Conservation (phyloP, 2,797 vertebrate species). For the Bovichtus variegatus region DNA sequence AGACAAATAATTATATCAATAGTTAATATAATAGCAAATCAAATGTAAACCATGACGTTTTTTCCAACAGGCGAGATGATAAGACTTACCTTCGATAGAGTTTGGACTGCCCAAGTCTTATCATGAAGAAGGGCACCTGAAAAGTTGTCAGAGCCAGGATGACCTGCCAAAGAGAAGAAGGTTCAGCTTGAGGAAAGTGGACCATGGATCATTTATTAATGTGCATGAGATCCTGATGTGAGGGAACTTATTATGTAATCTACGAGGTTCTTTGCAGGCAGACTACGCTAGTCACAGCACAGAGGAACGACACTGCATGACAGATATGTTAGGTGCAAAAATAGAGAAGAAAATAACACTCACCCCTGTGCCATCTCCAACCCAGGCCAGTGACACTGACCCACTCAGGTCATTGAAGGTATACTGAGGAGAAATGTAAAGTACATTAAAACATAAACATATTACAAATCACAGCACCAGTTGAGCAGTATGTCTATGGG, state of each 20-base stretch:
- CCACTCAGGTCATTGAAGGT: conserved; percentile 91
- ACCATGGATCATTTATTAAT: conserved; percentile 31
- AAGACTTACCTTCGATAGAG: conserved; percentile 92
- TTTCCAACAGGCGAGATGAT: not conserved
- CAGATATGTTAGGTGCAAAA: conserved; percentile 7
- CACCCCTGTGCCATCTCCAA: conserved; percentile 95
- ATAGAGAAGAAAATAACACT: conserved; percentile 72
- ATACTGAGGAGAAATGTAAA: conserved; percentile 75
- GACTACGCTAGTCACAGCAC: conserved; percentile 6
- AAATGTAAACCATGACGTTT: not conserved
- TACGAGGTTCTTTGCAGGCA: conserved; percentile 2
- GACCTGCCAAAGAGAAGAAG: conserved; percentile 82
- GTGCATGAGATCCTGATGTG: not conserved
- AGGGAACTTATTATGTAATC: conserved; percentile 19
- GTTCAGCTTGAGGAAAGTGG: conserved; percentile 30
- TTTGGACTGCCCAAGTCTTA: conserved; percentile 91
- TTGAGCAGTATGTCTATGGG: not conserved
- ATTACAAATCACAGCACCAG: not conserved
- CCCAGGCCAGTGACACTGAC: conserved; percentile 94
- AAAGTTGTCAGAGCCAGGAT: conserved; percentile 94
- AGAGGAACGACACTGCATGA: not conserved
- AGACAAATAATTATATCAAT: too few species aligned
- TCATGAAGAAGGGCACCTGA: conserved; percentile 91
- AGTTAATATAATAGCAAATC: too few species aligned
- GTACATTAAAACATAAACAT: not conserved